A percentile compares a stretch with the other conserved stretches of the same genome.
Evolutionary conservation across 2,797 vertebrate genomes (phyloP).

Genomic region (Falco novaeseelandiae): DNA sequence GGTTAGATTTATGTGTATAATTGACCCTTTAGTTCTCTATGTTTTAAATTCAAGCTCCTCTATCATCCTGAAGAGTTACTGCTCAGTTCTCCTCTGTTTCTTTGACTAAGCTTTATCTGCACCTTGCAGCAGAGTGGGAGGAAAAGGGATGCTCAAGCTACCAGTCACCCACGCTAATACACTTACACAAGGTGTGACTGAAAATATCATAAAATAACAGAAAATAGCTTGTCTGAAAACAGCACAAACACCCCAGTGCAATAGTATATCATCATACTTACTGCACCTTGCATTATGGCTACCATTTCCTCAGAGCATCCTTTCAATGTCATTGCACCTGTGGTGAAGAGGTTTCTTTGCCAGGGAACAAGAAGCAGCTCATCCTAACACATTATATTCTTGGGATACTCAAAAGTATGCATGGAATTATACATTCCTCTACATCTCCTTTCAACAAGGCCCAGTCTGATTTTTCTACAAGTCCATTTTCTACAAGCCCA

Average conservation of each 20-base stretch:
- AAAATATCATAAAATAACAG: background rate
- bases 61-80: background rate
- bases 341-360: background rate
- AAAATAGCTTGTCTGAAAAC: background rate
- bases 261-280: background rate
- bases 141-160: background rate
- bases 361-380: background rate
- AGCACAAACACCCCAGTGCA: background rate
- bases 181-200: background rate
- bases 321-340: background rate
- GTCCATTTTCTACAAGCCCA: background rate
- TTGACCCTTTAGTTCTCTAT: background rate
- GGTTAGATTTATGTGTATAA: background rate
- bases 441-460: background rate
- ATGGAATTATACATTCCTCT: background rate
- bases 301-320: background rate
- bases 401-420: background rate
- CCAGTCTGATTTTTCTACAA: too few relatives aligned
- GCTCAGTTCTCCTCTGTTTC: background rate
- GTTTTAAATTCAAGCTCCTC: background rate
- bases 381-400: background rate
- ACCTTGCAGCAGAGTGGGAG: background rate
- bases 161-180: background rate
- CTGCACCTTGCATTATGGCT: background rate
- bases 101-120: background rate